phyloP scores from a whole-genome alignment of 2,113 vertebrate species.

The Pangasianodon gigas region DNA sequence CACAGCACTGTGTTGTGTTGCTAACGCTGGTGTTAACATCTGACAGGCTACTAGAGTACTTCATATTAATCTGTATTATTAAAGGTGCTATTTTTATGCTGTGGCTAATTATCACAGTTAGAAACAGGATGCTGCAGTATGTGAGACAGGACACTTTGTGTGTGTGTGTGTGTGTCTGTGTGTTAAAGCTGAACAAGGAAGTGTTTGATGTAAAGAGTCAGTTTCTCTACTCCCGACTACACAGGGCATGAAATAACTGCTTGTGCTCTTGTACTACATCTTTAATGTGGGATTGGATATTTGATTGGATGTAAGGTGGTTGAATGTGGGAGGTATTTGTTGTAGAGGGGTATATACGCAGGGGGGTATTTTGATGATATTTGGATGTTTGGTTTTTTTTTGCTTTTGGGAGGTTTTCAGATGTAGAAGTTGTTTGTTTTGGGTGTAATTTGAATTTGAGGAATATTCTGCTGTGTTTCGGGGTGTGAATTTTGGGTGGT shows the following conservation, averaged over 20 bases:
- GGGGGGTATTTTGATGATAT: not conserved
- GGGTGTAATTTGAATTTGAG: not conserved
- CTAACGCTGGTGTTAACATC: not conserved
- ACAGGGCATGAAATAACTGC: not conserved
- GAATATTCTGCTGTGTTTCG: not conserved
- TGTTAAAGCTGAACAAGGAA: not conserved
- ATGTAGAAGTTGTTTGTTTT: not conserved
- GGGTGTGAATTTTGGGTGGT: not conserved
- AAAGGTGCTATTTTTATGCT: slow-evolving; percentile 25
- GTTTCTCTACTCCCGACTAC: not conserved
- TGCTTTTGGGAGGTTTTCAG: not conserved
- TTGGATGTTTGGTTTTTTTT: not conserved
- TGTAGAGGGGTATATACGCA: not conserved
- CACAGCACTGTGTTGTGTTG: not conserved
- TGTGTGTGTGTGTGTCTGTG: slow-evolving; percentile 20
- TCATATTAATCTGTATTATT: slow-evolving; percentile 13
- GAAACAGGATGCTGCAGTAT: slow-evolving; percentile 1
- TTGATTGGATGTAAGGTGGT: not conserved
- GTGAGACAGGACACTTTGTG: not conserved
- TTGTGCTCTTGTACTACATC: not conserved
- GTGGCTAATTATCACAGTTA: slow-evolving; percentile 21
- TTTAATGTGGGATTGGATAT: not conserved
- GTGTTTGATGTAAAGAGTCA: not conserved
- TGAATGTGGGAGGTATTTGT: not conserved
- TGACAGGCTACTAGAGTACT: not conserved